Conservation (phyloP, 2,888 invertebrate genomes). For the Apamea epomidion region DNA sequence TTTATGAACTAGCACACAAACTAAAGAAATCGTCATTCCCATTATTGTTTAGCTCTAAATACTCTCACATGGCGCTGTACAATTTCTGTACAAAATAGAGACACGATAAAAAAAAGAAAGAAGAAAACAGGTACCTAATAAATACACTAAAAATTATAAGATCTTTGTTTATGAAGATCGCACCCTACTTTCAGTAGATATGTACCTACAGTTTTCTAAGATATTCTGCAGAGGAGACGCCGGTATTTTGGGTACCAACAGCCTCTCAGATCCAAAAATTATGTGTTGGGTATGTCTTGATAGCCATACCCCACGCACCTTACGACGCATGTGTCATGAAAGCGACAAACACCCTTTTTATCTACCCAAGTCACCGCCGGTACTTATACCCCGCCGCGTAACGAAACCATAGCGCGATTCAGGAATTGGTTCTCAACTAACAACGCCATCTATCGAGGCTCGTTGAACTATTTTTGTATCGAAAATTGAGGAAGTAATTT, state of each 20-base stretch:
- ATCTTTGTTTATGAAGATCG: neutral
- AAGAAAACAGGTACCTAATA: neutral
- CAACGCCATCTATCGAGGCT: constrained; percentile 66
- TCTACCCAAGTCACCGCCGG: rapidly evolving
- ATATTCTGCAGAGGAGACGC: constrained; percentile 85
- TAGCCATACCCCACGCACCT: constrained; percentile 94
- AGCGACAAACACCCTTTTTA: constrained; percentile 94
- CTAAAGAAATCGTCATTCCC: no score
- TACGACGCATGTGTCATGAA: constrained; percentile 91
- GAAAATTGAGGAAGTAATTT: neutral
- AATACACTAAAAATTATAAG: neutral
- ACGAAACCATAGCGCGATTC: constrained; percentile 63
- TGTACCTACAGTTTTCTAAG: neutral
- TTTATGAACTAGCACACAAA: no score
- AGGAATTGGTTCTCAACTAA: constrained; percentile 32
- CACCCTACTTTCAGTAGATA: neutral
- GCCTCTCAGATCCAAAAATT: constrained; percentile 93
- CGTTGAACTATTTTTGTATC: constrained; percentile 13
- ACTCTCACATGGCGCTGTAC: neutral
- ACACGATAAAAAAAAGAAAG: neutral
- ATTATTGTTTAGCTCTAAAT: neutral
- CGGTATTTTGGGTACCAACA: constrained; percentile 93
- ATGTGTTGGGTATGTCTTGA: constrained; percentile 96
- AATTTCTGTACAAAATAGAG: neutral
- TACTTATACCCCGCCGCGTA: neutral